These are phyloP conservation scores for Cheumatopsyche charites DNA, from an alignment of 1,140 invertebrate species.

Conservation along the genomic window DNA sequence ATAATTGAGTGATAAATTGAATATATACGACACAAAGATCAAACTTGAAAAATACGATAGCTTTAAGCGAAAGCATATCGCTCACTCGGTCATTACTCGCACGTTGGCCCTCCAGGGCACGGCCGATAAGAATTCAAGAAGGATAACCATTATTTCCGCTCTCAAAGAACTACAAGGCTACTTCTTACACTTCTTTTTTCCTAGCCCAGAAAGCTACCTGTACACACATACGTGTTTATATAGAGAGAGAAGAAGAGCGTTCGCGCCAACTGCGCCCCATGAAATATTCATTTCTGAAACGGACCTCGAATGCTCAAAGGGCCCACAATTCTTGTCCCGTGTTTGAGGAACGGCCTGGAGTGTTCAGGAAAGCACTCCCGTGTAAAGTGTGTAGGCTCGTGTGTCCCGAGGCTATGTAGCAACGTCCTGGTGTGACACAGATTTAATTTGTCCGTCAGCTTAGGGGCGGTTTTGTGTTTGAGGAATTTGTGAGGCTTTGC, in stretches of 20 bases:
- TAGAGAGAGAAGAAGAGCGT: not conserved
- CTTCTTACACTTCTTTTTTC: constrained; percentile 5
- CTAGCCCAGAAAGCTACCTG: constrained; percentile 6
- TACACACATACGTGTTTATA: no score
- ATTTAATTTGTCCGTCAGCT: constrained; percentile 19
- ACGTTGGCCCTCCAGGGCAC: constrained; percentile 18
- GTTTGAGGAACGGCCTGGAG: constrained; percentile 29
- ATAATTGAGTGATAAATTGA: no score
- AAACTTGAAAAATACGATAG: no score
- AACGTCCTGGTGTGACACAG: not conserved
- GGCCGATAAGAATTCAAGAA: constrained; percentile 29
- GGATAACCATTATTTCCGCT: constrained; percentile 33
- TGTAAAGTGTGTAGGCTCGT: not conserved
- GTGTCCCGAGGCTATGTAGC: not conserved
- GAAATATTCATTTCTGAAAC: constrained; percentile 36
- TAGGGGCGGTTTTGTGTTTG: no score
- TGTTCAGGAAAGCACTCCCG: constrained; percentile 22
- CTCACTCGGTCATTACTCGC: constrained; percentile 17
- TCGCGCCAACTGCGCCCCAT: constrained; percentile 29
- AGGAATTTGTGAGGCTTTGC: not conserved
- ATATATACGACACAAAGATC: no score
- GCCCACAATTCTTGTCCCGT: constrained; percentile 26
- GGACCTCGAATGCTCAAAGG: constrained; percentile 31
- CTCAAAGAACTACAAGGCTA: constrained; percentile 14
- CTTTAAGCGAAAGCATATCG: not conserved